Conservation (phyloP, 2,797 vertebrate species). For the Arnoldichthys spilopterus region DNA sequence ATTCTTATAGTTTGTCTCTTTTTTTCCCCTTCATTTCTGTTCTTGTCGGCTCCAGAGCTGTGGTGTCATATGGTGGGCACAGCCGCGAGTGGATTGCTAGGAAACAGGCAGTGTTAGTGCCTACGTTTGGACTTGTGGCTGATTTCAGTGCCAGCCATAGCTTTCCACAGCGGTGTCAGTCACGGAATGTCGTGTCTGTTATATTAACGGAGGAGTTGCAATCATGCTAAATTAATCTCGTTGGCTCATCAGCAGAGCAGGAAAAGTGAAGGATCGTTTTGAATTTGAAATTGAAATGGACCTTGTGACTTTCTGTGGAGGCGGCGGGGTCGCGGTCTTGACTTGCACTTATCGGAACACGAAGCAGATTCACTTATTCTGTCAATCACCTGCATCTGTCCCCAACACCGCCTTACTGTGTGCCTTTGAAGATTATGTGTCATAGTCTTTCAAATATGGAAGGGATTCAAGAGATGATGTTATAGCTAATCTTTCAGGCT, state of each 20-base stretch:
- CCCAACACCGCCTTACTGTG: background rate
- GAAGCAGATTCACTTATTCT: constrained; percentile 12
- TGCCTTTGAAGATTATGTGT: constrained; percentile 4
- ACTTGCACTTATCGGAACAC: constrained; percentile 28
- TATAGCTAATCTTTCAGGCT: constrained; percentile 10
- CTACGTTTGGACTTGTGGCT: constrained; percentile 20
- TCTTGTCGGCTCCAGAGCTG: background rate
- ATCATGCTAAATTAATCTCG: constrained; percentile 50
- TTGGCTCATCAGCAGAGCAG: constrained; percentile 44
- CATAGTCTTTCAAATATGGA: constrained; percentile 9
- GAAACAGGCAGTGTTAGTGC: constrained; percentile 20
- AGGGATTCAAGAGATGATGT: background rate
- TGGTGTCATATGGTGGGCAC: background rate
- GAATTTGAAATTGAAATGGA: constrained; percentile 46
- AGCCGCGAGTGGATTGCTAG: background rate
- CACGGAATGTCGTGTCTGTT: constrained; percentile 43
- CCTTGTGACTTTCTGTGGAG: constrained; percentile 41
- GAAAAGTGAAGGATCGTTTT: constrained; percentile 34
- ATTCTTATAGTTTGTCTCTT: constrained; percentile 9
- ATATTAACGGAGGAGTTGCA: constrained; percentile 56
- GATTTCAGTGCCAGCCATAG: constrained; percentile 27
- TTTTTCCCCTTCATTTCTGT: background rate
- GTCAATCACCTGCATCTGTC: background rate
- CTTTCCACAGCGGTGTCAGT: constrained; percentile 44
- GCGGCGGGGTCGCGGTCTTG: constrained; percentile 30